Base-by-base conservation (phyloP, 2,797 vertebrate species). In the Antrozous pallidus region DNA sequence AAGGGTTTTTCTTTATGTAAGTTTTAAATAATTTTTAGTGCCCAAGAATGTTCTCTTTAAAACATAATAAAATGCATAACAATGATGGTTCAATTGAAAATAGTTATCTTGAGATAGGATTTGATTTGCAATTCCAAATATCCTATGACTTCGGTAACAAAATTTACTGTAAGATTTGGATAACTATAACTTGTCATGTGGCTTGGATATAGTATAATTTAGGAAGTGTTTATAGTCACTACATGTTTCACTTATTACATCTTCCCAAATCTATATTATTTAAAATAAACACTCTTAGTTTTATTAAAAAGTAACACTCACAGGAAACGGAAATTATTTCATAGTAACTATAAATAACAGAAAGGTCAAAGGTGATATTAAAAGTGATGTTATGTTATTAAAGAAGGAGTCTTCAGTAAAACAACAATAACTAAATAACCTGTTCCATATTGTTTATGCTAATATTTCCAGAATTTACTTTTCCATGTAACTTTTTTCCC, bases 21-120 rank as follows among this genome's bases (percentile, higher is more conserved):
- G 10, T 85, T 85, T 69, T 91, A 85, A 88, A 8, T 96, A 74
- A 93, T 61, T 88, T 90, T 88, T 17, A 93, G 20, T 70, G 31
- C n/a, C 61, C 47, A n/a, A 70, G 58, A 94, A 88, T 63, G 63
- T 70, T 69, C n/a, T 74, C 26, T 69, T 31, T 77, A n/a, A 63
- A 82, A 45, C 31, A 31, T 56, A 69, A 61, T 26, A 61, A 69
- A 69, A 40, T 54, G 10, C 26, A 61, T 51, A 75, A 65, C 26
- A 80, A 14, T 70, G 88, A 54, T 28, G 24, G 17, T 36, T 63
- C 36, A 63, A 79, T 20, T 65, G 78, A 92, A 92, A 70, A 83
- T 61, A 51, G 22, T 70, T 91, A 61, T 20, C 36, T 77, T 51
- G 58, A 63, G 28, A 31, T 4, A 88, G 61, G 11, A 74, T 74